Base-by-base conservation (phyloP, 2,888 invertebrate genomes). In the Meteorus colon region DNA sequence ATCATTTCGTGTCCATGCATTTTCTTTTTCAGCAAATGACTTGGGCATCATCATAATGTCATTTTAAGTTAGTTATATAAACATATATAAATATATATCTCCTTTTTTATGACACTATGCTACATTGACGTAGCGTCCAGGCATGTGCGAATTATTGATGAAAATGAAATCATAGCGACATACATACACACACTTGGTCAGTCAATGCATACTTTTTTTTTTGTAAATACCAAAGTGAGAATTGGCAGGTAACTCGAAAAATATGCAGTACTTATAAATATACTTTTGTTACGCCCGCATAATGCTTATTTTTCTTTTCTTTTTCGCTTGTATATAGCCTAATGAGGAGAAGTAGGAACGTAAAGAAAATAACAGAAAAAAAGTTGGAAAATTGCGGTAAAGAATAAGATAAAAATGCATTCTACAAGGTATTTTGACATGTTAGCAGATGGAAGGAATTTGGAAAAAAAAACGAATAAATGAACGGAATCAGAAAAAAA, bases 181-280 rank as follows among this genome's bases (percentile, higher is more conserved):
- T 41, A 27, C 37, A 41, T 2, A 31, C 29, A 63, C 34, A 41
- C 37, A n/a, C 24, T 29, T n/a, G 34, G 41, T 27, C 14, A 51
- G 6, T 55, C 19, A 19, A 29, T 27, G 29, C 31, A 41, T 8
- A 31, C 41, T 31, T 29, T 63, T 59, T 69, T 76, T 48, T 73
- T 65, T 80, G 80, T 80, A 80, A 77, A 80, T 80, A 80, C 77
- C 77, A 77, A 78, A 79, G 77, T 73, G 62, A 77, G 63, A 55
- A 55, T 71, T 45, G 62, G 77, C 73, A 75, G 29, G 45, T 31
- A 62, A 75, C 51, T 60, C 37, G 37, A 45, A 62, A 68, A 55
- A 27, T 41, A 67, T 65, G 41, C 62, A 24, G 31, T 45, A 55
- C 55, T 65, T 67, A 63, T 67, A 68, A 68, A 19, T 76, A 75